phyloP scores from a whole-genome alignment of 2,113 vertebrate genomes.

The Nycticebus coucang region DNA sequence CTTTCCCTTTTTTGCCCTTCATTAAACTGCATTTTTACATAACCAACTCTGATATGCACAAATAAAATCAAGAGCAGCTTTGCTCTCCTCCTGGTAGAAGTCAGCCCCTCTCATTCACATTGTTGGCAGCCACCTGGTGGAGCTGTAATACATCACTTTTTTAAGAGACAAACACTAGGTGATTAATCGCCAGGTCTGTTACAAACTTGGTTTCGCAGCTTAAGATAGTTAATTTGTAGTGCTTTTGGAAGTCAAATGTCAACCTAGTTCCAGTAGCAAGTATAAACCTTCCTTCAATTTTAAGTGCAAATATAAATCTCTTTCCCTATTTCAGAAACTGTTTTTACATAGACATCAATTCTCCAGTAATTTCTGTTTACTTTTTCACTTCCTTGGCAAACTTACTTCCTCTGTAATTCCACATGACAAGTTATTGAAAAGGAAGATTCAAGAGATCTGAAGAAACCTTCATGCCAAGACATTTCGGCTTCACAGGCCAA shows the following conservation, averaged over 20 bases:
- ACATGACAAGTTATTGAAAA: neutral
- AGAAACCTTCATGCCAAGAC: neutral
- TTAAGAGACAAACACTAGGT: conserved; percentile 31
- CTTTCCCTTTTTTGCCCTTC: neutral
- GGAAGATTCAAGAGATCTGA: neutral
- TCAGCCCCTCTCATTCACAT: neutral
- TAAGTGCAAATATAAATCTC: neutral
- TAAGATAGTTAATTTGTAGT: conserved; percentile 2
- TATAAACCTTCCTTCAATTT: neutral
- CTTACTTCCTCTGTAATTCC: neutral
- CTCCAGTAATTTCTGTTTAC: neutral
- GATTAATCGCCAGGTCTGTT: conserved; percentile 20
- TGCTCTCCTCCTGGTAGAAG: neutral
- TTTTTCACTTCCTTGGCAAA: neutral
- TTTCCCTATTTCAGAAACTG: neutral
- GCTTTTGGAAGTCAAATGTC: conserved; percentile 19
- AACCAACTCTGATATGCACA: neutral
- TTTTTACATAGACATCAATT: neutral
- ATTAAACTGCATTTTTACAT: neutral
- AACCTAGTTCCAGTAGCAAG: conserved; percentile 1
- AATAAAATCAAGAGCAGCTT: neutral
- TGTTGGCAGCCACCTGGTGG: conserved; percentile 82
- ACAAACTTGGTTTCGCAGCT: conserved; percentile 46
- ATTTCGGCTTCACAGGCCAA: neutral
- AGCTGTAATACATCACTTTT: conserved; percentile 58